phyloP scores from a whole-genome alignment of 2,797 vertebrate species.

The Pogonophryne albipinna region DNA sequence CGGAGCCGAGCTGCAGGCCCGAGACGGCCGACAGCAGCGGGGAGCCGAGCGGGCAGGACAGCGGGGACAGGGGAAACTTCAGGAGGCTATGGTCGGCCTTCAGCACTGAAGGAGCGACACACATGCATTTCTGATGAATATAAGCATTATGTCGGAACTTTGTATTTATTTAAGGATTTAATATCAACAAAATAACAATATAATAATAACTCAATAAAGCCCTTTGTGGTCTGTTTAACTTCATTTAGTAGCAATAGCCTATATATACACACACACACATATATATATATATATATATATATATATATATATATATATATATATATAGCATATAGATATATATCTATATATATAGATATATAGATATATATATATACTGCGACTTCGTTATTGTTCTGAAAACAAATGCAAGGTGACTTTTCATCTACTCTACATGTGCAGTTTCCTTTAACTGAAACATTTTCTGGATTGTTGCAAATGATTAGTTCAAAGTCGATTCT shows the following conservation, averaged over 20 bases:
- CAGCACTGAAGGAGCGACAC: constrained; percentile 77
- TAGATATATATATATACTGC: too few relatives aligned
- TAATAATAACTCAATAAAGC: too few relatives aligned
- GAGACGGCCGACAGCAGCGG: constrained; percentile 89
- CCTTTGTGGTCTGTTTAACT: too few relatives aligned
- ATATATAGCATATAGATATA: too few relatives aligned
- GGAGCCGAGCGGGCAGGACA: constrained; percentile 90
- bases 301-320: too few relatives aligned
- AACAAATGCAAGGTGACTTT: not conserved
- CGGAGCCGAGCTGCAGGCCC: constrained; percentile 87
- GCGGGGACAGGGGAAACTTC: constrained; percentile 94
- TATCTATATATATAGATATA: too few relatives aligned
- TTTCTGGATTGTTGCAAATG: not conserved
- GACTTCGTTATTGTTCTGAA: not conserved
- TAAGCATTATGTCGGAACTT: not conserved
- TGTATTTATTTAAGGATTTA: too few relatives aligned
- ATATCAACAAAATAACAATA: too few relatives aligned
- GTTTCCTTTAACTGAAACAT: not conserved
- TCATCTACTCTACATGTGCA: not conserved
- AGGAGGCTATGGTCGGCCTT: constrained; percentile 95
- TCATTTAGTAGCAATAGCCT: too few relatives aligned
- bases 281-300: too few relatives aligned
- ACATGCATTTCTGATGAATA: not conserved
- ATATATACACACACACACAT: too few relatives aligned
- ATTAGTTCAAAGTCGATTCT: not conserved